These are phyloP conservation scores for Melieria crassipennis DNA, from an alignment of 2,888 invertebrate species.

Conservation along the genomic window DNA sequence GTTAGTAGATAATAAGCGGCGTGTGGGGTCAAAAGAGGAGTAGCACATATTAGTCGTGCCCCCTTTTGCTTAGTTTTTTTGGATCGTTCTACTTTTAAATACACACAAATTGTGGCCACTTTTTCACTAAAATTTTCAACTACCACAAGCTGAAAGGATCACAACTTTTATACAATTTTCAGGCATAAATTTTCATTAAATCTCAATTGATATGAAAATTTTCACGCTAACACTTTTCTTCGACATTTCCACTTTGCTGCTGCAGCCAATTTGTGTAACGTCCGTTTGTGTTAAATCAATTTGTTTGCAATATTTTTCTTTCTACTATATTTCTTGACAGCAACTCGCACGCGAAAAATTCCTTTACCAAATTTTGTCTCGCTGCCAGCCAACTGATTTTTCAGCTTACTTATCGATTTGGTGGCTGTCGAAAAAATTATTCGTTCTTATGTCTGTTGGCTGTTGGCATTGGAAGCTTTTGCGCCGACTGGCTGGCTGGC, in stretches of 20 bases:
- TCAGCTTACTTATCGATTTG: slow-evolving; percentile 61
- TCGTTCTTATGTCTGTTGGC: slow-evolving; percentile 30
- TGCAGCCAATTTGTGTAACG: slow-evolving; percentile 33
- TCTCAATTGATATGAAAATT: too few relatives aligned
- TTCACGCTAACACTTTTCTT: slow-evolving; percentile 63
- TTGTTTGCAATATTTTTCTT: slow-evolving; percentile 31
- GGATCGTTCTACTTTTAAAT: not conserved
- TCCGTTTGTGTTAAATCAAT: slow-evolving; percentile 16
- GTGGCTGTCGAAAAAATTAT: slow-evolving; percentile 41
- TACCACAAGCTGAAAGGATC: too few relatives aligned
- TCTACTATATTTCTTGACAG: slow-evolving; percentile 1
- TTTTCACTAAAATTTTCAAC: too few relatives aligned
- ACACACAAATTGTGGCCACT: too few relatives aligned
- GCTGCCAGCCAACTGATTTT: slow-evolving; percentile 41
- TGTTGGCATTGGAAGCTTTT: slow-evolving; percentile 41
- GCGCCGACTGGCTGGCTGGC: slow-evolving; percentile 22
- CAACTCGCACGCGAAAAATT: slow-evolving; percentile 33
- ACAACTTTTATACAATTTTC: too few relatives aligned
- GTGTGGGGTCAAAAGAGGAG: not conserved
- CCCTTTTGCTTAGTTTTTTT: not conserved
- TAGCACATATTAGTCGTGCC: not conserved
- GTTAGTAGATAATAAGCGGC: slow-evolving; percentile 13
- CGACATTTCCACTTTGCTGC: slow-evolving; percentile 52
- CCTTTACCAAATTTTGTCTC: slow-evolving; percentile 38
- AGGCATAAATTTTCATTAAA: too few relatives aligned